Evolutionary conservation across 2,113 vertebrate species (phyloP).

Genomic region (Pogona vitticeps): DNA sequence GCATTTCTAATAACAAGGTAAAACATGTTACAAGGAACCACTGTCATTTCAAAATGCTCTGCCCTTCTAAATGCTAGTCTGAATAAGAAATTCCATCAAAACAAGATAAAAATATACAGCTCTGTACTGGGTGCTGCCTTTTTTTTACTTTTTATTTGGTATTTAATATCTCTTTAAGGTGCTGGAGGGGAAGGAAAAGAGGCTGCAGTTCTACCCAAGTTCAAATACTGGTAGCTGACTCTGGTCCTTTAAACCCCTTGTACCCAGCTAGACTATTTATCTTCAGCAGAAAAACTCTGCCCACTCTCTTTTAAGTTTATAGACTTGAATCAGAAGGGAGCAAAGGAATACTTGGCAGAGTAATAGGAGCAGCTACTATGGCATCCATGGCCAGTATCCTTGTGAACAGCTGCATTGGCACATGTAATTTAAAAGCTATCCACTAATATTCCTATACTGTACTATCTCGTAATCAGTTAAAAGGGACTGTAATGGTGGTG

Average conservation of each 20-base stretch:
- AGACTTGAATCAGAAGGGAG: neutral
- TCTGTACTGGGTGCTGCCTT: too few relatives aligned
- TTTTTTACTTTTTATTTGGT: neutral
- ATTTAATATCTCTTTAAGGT: neutral
- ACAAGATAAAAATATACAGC: too few relatives aligned
- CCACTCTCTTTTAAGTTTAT: too few relatives aligned
- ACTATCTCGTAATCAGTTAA: too few relatives aligned
- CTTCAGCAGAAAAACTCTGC: too few relatives aligned
- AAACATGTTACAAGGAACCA: neutral
- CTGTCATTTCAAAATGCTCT: neutral
- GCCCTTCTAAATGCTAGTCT: neutral
- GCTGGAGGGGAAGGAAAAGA: neutral
- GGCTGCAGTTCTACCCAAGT: neutral
- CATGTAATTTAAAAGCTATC: neutral
- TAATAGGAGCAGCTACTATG: neutral
- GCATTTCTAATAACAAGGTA: neutral
- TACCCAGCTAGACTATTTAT: too few relatives aligned
- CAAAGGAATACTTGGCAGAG: neutral
- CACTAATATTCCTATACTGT: too few relatives aligned
- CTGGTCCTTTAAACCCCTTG: neutral
- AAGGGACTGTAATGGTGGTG: neutral
- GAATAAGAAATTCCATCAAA: neutral
- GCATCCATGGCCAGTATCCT: neutral
- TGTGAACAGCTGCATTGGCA: neutral
- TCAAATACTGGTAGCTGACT: neutral